Evolutionary conservation across 2,113 vertebrate species (phyloP), one percentile per base, ranked within the genome.

Genomic region (Antigone vipio): DNA sequence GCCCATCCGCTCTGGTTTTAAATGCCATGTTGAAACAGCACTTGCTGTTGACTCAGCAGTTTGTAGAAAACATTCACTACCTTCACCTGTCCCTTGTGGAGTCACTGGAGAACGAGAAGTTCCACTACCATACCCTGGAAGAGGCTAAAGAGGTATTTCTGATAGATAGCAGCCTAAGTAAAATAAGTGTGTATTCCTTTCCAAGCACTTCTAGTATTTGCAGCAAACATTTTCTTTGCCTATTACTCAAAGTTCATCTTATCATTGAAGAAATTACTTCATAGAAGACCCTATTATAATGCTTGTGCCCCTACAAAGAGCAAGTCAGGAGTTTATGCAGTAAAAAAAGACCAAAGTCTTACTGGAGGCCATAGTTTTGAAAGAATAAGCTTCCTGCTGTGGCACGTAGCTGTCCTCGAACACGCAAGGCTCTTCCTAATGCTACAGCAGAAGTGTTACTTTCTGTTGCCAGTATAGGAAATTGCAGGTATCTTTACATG

Each of bases 81-180:
- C 98, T 99, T 52, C 98, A 99, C 75, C 10, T 50, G 3, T 96
- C 98, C 23, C 88, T 98, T 0, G 87, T 99, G 85, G 97, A 85
- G 73, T 98, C 98, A 2, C 80, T 99, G 24, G 99, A 98, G 9
- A 84, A 64, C 0, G 98, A 99, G 20, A 50, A 95, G 18, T 99
- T 99, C 98, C 98, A 97, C 91, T 99, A 99, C 97, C 99, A 98
- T 23, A 99, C 97, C 3, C 97, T 99, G 96, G 98, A 99, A 89
- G 99, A 99, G 49, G 97, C 98, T 55, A 98, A 98, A 67, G 97
- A 99, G 98, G 99, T 99, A 97, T 93, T 76, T 26, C 0, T 9
- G 26, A 35, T 3, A 32, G 44, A 12, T 12, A 50, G 32, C 75
- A 32, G 58, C 34, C 69, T 7, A 9, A 17, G 18, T 2, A 42